Percentiles rank a stretch among this genome's conserved stretches.
These are phyloP conservation scores for Xiphophorus birchmanni DNA, from an alignment of 2,797 vertebrate species.

Conservation along the genomic window DNA sequence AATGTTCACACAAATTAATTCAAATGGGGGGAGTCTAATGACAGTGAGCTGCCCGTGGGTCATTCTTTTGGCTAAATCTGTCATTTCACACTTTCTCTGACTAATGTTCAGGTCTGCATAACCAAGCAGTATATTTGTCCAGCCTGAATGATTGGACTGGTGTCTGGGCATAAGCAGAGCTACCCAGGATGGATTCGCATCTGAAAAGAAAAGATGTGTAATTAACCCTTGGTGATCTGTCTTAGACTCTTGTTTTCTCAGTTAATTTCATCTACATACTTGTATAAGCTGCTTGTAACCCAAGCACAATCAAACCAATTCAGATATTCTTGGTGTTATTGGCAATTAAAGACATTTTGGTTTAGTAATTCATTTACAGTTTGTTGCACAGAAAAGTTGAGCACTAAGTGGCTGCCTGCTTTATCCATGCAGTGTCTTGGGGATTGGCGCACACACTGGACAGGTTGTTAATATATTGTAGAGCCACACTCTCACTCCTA, in stretches of 20 bases:
- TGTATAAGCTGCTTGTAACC: conserved; percentile 12
- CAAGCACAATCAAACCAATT: neutral
- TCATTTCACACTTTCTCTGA: conserved; percentile 82
- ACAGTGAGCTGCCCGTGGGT: conserved; percentile 81
- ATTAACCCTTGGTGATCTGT: conserved; percentile 51
- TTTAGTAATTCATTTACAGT: neutral
- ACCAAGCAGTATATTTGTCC: conserved; percentile 71
- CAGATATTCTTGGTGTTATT: neutral
- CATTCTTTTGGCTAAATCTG: conserved; percentile 80
- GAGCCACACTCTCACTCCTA: neutral
- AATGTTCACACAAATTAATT: conserved; percentile 90
- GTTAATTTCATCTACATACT: conserved; percentile 14
- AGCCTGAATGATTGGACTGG: conserved; percentile 53
- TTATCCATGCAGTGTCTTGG: too few relatives aligned
- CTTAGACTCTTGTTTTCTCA: conserved; percentile 39
- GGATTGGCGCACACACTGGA: neutral
- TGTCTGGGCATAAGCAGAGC: conserved; percentile 36
- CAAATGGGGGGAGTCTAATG: conserved; percentile 78
- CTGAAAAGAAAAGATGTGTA: conserved; percentile 37
- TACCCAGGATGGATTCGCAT: conserved; percentile 36
- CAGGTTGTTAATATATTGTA: neutral
- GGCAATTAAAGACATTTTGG: neutral
- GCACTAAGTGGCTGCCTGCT: too few relatives aligned
- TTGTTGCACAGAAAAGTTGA: too few relatives aligned
- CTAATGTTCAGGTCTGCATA: conserved; percentile 66